Conservation (phyloP, 2,797 vertebrate genomes). For the Onychomys torridus region DNA sequence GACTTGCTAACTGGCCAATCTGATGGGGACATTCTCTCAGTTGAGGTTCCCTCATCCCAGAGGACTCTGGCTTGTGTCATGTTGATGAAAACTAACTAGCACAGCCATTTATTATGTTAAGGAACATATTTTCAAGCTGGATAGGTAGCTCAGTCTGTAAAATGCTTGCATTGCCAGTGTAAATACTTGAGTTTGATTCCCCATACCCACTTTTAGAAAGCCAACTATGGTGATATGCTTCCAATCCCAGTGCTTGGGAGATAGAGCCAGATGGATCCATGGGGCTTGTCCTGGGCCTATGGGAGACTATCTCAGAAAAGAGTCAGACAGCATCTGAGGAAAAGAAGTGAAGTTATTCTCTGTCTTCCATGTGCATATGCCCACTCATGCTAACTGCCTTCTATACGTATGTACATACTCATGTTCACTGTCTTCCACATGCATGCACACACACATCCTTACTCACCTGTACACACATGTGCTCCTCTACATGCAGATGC, state of each 20-base stretch:
- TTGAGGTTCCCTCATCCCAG: background rate
- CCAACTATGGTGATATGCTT: background rate
- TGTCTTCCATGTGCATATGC: background rate
- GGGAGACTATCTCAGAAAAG: background rate
- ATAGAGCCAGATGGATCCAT: background rate
- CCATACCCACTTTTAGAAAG: background rate
- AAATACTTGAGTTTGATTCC: background rate
- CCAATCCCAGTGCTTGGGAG: background rate
- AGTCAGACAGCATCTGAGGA: background rate
- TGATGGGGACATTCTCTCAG: background rate
- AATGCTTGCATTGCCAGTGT: background rate
- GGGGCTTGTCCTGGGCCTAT: background rate
- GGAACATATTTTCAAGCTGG: background rate
- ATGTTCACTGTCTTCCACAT: background rate
- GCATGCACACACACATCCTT: background rate
- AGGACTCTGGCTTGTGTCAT: background rate
- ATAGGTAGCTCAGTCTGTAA: background rate
- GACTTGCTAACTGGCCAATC: background rate
- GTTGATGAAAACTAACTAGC: background rate
- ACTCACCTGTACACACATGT: too few relatives aligned
- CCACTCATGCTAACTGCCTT: background rate
- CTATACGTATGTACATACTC: background rate
- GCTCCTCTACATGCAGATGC: background rate
- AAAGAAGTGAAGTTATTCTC: background rate
- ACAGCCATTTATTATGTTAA: background rate